Evolutionary conservation across 2,113 vertebrate genomes (phyloP), one percentile per base, ranked within the genome.

Genomic region (Sinocyclocheilus grahami): DNA sequence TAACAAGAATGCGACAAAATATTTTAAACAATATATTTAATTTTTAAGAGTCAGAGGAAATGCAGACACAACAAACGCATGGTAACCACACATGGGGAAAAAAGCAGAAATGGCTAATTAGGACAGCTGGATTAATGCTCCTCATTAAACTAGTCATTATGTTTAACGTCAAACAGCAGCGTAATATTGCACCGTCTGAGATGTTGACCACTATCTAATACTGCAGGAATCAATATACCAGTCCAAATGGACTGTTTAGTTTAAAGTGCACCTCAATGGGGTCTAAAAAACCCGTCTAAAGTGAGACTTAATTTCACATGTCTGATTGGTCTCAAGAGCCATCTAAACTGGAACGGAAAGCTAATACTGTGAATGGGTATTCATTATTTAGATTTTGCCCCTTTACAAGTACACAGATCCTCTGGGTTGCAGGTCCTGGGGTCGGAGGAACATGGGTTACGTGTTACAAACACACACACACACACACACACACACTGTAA

Each of bases 311-410:
- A 0, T 46, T 85, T 82, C 62, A 39, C 76, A 82, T 89, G 75
- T 86, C 86, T 79, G 18, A 74, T 90, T 79, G 82, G 9, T 42
- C 85, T 81, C 88, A 58, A 77, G 78, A 39, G 71, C 69, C 39
- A 77, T 85, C 78, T 89, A 82, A 90, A 90, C 78, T 24, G 27
- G 86, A 92, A 90, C 65, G 71, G 86, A 90, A 92, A 91, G 76
- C 24, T 83, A 93, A 92, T 82, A 90, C 90, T 88, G 86, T 12
- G 90, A 82, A 78, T 76, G 48, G 78, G 87, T 90, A 93, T 92
- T 85, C 85, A 92, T 93, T 85, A 94, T 90, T 91, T 71, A 89
- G 22, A 71, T 79, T 42, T 80, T 37, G 82, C 81, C 83, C 75
- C 77, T 63, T 83, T 58, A 37, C 84, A 86, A 86, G 89, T 91